Conservation (phyloP, 2,888 invertebrate genomes). For the Scaptomyza reducta region DNA sequence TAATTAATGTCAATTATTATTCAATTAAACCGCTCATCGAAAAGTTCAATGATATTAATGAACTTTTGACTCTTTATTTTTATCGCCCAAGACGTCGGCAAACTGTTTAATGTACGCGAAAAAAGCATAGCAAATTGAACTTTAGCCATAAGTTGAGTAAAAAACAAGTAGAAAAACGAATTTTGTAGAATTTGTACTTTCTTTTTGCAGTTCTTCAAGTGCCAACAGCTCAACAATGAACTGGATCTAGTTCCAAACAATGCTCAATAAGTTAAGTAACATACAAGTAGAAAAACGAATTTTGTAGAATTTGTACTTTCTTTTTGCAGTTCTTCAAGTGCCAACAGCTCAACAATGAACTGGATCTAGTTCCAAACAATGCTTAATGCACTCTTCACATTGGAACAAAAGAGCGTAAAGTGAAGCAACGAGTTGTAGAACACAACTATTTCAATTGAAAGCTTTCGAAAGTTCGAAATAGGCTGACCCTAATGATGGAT, state of each 20-base stretch:
- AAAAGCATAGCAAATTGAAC: conserved; percentile 33
- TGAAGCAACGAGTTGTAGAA: conserved; percentile 15
- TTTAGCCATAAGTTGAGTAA: conserved; percentile 3
- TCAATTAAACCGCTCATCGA: conserved; percentile 65
- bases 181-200: too few species aligned
- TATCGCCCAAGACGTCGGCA: conserved; percentile 34
- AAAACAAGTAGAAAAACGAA: too few species aligned
- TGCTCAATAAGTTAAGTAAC: not conserved
- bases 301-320: not conserved
- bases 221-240: not conserved
- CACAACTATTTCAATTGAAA: conserved; percentile 22
- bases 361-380: not conserved
- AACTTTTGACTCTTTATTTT: conserved; percentile 48
- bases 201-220: too few species aligned
- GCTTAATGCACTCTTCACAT: conserved; percentile 1
- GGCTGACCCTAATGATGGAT: conserved; percentile 68
- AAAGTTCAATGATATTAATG: conserved; percentile 63
- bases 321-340: too few species aligned
- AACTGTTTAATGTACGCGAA: conserved; percentile 27
- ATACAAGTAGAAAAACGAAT: not conserved
- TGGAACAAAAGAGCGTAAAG: conserved; percentile 6
- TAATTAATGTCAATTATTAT: conserved; percentile 78
- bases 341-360: not conserved
- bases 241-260: not conserved
- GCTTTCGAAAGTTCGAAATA: conserved; percentile 49